Base-by-base conservation (phyloP, 2,888 invertebrate species). In the Rotaria magnacalcarata region DNA sequence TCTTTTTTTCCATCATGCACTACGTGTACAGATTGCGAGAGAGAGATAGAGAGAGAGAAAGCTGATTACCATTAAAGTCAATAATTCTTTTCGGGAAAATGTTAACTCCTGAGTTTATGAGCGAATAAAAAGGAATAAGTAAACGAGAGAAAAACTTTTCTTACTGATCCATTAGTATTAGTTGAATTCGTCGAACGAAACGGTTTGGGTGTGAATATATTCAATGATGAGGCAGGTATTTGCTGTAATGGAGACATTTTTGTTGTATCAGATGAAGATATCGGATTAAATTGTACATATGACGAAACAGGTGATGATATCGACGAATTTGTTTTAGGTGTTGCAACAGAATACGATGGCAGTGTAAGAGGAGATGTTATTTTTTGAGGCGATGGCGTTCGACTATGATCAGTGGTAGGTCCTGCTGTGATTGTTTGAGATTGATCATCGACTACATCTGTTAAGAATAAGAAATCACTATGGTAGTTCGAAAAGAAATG, bases 1-100 rank as follows among this genome's bases (percentile, higher is more conserved):
- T 34, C 2, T 67, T 14, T 34, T 67, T 41, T 19, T 3, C 2
- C 2, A 19, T 27, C 67, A 67, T 67, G 67, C 67, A 67, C 34
- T 67, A 34, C 0, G 67, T 34, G 34, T 27, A 67, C 24, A 27
- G 16, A 27, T 67, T 0, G 8, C n/a, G 8, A 8, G 5, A 50
- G 16, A 10, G 16, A 34, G 27, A 34, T 0, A 67, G 16, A 34
- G 5, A 34, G 19, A 67, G 34, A 34, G 14, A 50, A 16, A 27
- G 19, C 10, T 47, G 21, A 47, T 80, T 80, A 80, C 80, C 80
- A 80, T 47, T 24, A 80, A 24, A 47, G 80, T 80, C 19, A 80
- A 19, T 80, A 80, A n/a, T 43, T 80, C 80, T 47, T 80, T 47
- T 80, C 47, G 80, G 19, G 80, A 80, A n/a, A 80, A 80, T 80